Conservation (phyloP, 2,113 vertebrate species). For the Motacilla tschutschensis region DNA sequence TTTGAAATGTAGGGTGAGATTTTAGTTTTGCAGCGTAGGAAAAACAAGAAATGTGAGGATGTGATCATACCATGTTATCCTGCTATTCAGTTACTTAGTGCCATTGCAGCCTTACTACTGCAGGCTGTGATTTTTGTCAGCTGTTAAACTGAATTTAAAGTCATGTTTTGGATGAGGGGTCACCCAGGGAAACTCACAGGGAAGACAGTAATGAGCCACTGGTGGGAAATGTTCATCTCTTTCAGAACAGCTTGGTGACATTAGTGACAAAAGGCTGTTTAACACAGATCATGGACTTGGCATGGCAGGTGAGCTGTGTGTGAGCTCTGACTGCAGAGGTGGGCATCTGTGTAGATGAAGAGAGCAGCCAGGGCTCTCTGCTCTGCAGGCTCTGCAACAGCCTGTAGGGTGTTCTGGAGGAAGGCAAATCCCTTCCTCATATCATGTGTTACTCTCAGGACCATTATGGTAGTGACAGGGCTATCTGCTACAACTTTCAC, state of each 20-base stretch:
- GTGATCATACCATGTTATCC: background rate
- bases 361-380: background rate
- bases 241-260: background rate
- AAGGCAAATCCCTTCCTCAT: background rate
- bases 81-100: background rate
- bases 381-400: background rate
- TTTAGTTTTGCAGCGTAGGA: background rate
- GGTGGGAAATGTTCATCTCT: background rate
- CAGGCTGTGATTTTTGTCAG: slow-evolving; percentile 8
- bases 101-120: background rate
- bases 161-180: background rate
- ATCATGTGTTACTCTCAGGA: background rate
- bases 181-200: background rate
- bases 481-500: background rate
- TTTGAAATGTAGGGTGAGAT: background rate
- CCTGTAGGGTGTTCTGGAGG: background rate
- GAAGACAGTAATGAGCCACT: background rate
- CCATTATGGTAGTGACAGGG: background rate
- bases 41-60: background rate
- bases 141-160: background rate
- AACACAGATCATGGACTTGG: fast-evolving
- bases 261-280: background rate
- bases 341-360: background rate
- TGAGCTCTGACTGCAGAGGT: background rate
- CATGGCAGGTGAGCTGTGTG: fast-evolving